Conservation (phyloP, 2,888 invertebrate species). For the Anthrax anthrax region DNA sequence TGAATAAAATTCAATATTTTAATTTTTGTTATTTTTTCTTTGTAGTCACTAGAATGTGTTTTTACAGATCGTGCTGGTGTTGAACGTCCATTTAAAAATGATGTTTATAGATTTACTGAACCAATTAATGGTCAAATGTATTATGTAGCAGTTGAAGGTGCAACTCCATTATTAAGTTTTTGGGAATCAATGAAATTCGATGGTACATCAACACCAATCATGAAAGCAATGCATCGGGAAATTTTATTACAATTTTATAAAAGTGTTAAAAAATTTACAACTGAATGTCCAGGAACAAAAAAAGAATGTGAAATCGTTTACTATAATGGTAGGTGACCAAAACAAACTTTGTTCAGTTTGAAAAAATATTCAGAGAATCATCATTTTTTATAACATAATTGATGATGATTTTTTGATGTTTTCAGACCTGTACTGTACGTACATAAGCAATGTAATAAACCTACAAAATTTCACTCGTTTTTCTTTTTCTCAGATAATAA, state of each 20-base stretch:
- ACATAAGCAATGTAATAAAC: no score
- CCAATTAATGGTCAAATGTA: conserved; percentile 18
- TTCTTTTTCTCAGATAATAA: background rate
- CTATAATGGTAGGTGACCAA: conserved; percentile 19
- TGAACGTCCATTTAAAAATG: conserved; percentile 22
- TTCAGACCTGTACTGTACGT: no score
- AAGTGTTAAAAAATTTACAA: conserved; percentile 18
- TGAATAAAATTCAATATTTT: background rate
- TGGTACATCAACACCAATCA: conserved; percentile 20
- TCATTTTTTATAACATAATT: no score
- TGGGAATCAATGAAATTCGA: conserved; percentile 20
- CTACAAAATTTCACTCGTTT: no score
- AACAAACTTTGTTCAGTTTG: background rate
- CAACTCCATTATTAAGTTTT: conserved; percentile 27
- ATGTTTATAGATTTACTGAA: conserved; percentile 21
- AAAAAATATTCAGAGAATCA: background rate
- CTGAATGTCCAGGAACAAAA: conserved; percentile 22
- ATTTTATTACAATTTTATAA: conserved; percentile 24
- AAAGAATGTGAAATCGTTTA: conserved; percentile 20
- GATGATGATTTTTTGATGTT: no score
- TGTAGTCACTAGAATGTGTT: conserved; percentile 19
- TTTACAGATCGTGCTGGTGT: conserved; percentile 25
- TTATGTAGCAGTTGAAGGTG: conserved; percentile 26
- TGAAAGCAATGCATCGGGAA: conserved; percentile 24
- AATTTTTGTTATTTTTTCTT: background rate